phyloP scores from a whole-genome alignment of 2,888 invertebrate species.

The Eristalis tenax region DNA sequence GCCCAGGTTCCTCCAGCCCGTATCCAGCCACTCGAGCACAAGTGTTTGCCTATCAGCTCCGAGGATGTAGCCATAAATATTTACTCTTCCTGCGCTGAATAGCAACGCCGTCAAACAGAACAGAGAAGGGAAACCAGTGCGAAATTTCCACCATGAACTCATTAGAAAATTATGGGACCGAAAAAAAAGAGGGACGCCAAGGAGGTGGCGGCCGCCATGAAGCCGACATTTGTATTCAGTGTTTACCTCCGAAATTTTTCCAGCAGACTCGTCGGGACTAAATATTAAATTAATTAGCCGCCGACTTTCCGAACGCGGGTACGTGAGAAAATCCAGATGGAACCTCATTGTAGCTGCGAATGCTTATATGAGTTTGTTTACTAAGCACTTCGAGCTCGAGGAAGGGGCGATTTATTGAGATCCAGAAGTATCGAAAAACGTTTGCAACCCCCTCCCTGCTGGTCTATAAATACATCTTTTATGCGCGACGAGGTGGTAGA shows the following conservation, averaged over 20 bases:
- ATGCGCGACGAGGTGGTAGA: background rate
- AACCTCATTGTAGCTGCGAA: background rate
- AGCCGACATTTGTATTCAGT: conserved; percentile 46
- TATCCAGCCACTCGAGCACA: conserved; percentile 12
- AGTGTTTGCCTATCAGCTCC: conserved; percentile 51
- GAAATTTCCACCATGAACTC: conserved; percentile 30
- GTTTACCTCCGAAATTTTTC: conserved; percentile 21
- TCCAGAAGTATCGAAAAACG: background rate
- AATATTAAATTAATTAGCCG: conserved; percentile 47
- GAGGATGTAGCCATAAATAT: conserved; percentile 41
- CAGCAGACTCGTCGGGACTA: conserved; percentile 20
- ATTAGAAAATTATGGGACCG: conserved; percentile 30
- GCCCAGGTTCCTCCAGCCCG: conserved; percentile 4
- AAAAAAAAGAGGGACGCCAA: background rate
- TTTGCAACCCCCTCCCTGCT: background rate
- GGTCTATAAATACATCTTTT: background rate
- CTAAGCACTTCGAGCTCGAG: background rate
- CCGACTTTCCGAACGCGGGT: background rate
- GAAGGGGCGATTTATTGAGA: background rate
- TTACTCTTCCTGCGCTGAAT: conserved; percentile 25
- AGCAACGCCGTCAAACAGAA: background rate
- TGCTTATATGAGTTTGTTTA: conserved; percentile 1
- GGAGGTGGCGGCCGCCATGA: background rate
- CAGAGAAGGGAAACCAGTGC: background rate
- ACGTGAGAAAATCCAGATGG: conserved; percentile 47